A percentile compares a stretch with the other conserved stretches of the same genome.
Conservation (phyloP, 2,888 invertebrate species). For the Pammene fasciana region DNA sequence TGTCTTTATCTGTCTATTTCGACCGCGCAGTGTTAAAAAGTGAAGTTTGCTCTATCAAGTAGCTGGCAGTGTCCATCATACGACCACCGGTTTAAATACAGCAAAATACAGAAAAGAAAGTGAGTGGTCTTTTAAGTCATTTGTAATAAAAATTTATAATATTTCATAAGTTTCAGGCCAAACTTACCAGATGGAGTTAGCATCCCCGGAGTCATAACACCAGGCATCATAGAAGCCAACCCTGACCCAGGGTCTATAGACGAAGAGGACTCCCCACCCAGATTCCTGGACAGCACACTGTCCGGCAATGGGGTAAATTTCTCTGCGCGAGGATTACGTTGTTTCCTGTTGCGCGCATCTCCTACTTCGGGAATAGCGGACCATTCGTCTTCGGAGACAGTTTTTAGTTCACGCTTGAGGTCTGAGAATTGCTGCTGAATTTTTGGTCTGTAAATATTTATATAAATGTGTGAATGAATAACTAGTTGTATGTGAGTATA, state of each 20-base stretch:
- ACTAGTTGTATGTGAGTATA: no score
- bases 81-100: no score
- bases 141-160: no score
- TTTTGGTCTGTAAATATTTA: constrained; percentile 92
- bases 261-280: constrained; percentile 90
- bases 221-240: constrained; percentile 93
- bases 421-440: constrained; percentile 99
- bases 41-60: no score
- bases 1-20: no score
- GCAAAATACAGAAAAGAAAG: no score
- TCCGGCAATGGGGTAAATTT: constrained; percentile 99
- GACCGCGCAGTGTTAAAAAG: no score
- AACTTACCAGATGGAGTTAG: constrained; percentile 88
- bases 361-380: constrained; percentile 99
- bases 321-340: constrained; percentile 96
- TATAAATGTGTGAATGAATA: no score
- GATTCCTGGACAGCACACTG: constrained; percentile 93
- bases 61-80: no score
- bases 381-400: constrained; percentile 97
- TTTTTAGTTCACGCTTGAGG: constrained; percentile 92
- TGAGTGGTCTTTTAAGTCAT: no score
- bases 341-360: constrained; percentile 98
- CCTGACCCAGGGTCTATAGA: constrained; percentile 94
- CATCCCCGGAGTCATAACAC: constrained; percentile 93
- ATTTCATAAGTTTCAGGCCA: background rate